phyloP scores from a whole-genome alignment of 2,797 vertebrate genomes.

The Ciconia nigra region DNA sequence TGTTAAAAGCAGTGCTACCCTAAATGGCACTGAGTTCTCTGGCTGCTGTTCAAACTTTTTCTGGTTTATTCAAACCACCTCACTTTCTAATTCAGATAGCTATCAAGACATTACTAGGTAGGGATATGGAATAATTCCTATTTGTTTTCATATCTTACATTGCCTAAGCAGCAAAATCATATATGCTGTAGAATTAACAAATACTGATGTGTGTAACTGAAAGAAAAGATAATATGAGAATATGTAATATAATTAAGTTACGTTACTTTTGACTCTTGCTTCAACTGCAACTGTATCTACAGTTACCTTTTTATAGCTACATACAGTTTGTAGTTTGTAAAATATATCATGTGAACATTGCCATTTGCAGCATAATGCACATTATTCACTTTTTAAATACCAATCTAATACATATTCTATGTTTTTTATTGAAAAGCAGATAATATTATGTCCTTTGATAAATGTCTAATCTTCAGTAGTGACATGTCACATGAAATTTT shows the following conservation, averaged over 20 bases:
- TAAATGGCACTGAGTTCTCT: slow-evolving; percentile 41
- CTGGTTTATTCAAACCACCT: not conserved
- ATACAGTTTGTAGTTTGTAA: not conserved
- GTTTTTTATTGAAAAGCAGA: not conserved
- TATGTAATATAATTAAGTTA: not conserved
- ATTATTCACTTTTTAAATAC: not conserved
- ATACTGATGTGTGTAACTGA: not conserved
- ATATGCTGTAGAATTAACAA: not conserved
- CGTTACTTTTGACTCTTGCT: not conserved
- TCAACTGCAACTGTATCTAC: not conserved
- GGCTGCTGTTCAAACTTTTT: not conserved
- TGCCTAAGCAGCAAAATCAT: not conserved
- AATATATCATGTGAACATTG: not conserved
- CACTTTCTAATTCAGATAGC: not conserved
- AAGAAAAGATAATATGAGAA: not conserved
- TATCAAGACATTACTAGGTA: not conserved
- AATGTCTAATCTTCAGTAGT: not conserved
- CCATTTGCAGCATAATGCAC: not conserved
- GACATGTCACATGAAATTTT: not conserved
- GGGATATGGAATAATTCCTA: not conserved
- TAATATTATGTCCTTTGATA: not conserved
- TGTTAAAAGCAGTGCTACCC: slow-evolving; percentile 20
- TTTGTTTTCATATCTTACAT: not conserved
- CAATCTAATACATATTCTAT: not conserved
- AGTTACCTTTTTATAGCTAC: not conserved